A percentile compares a stretch with the other conserved stretches of the same genome.
phyloP scores from a whole-genome alignment of 2,113 vertebrate genomes.

The Nothoprocta pentlandii region DNA sequence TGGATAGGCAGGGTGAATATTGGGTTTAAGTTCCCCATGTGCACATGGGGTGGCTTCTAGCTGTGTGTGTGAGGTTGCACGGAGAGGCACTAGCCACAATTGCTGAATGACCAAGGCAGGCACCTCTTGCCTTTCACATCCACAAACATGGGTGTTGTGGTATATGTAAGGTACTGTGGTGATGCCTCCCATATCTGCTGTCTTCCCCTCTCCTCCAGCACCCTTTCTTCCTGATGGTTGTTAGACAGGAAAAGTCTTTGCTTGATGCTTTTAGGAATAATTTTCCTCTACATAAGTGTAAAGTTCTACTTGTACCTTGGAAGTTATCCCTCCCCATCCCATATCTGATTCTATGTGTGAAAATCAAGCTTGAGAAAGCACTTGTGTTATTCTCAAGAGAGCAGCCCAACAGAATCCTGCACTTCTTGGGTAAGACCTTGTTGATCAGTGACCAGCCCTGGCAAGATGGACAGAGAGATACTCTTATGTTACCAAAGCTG shows the following conservation, averaged over 20 bases:
- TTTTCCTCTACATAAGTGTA: not conserved
- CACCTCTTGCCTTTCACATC: not conserved
- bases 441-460: not conserved
- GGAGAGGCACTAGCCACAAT: not conserved
- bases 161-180: not conserved
- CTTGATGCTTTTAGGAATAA: not conserved
- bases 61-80: not conserved
- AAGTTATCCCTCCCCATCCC: not conserved
- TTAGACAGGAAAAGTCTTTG: not conserved
- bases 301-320: not conserved
- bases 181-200: not conserved
- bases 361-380: not conserved
- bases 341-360: not conserved
- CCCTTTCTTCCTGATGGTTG: not conserved
- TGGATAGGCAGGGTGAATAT: not conserved
- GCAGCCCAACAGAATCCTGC: not conserved
- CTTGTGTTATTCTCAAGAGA: not conserved
- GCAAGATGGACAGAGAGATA: not conserved
- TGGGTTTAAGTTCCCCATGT: fast-evolving
- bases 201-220: not conserved
- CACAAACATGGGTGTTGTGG: not conserved
- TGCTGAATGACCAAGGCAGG: not conserved
- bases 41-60: not conserved
- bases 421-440: not conserved
- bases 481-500: not conserved